A percentile compares a stretch with the other conserved stretches of the same genome.
Evolutionary conservation across 2,888 invertebrate species (phyloP).

Genomic region (Melinaea menophilus): DNA sequence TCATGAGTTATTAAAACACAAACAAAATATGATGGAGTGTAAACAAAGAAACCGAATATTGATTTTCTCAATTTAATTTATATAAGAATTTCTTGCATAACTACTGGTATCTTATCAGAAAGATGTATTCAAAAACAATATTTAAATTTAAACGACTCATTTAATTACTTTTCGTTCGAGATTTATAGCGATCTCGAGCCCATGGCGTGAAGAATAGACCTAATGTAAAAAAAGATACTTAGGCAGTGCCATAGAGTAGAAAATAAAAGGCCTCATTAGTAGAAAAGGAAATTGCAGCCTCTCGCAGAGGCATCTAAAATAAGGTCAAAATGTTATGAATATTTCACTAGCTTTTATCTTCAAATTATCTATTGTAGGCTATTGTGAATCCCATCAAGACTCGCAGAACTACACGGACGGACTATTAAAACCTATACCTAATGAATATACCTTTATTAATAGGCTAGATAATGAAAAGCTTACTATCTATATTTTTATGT

Average conservation of each 20-base stretch:
- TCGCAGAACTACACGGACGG: slow-evolving; percentile 30
- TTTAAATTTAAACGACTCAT: no score
- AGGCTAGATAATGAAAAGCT: neutral
- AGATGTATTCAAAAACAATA: no score
- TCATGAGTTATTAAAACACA: no score
- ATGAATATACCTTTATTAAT: neutral
- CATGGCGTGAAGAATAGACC: slow-evolving; percentile 22
- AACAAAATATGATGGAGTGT: no score
- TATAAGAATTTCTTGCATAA: no score
- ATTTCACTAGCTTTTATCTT: slow-evolving; percentile 45
- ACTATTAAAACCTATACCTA: slow-evolving; percentile 23
- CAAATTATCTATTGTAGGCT: slow-evolving; percentile 43
- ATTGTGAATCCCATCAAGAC: slow-evolving; percentile 38
- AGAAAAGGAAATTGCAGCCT: slow-evolving; percentile 74
- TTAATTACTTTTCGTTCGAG: neutral
- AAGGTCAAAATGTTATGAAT: slow-evolving; percentile 69
- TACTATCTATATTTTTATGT: neutral
- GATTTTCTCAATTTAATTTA: no score
- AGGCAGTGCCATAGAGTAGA: slow-evolving; percentile 48
- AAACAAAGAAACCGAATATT: no score
- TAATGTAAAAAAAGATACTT: slow-evolving; percentile 38
- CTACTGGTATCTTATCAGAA: no score
- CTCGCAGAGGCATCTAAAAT: slow-evolving; percentile 66
- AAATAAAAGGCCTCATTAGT: slow-evolving; percentile 73
- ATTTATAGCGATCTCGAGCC: slow-evolving; percentile 8